Percentiles rank a stretch among this genome's conserved stretches.
Conservation (phyloP, 2,797 vertebrate species). For the Margarornis squamiger region DNA sequence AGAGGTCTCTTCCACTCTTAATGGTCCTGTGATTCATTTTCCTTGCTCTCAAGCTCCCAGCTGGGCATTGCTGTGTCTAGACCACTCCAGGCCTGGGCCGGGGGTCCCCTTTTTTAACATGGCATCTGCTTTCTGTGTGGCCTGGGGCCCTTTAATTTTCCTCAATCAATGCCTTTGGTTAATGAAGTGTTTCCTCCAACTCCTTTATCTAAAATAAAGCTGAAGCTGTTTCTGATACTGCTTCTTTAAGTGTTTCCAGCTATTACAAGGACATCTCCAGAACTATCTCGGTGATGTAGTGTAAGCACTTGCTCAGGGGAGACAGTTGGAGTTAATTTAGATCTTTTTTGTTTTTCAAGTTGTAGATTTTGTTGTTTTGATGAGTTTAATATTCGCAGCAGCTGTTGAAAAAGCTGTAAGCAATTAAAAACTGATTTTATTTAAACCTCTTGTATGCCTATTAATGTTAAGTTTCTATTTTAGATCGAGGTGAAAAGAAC, state of each 20-base stretch:
- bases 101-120: background rate
- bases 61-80: rapidly evolving
- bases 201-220: background rate
- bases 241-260: background rate
- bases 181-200: background rate
- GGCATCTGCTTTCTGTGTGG: background rate
- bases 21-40: background rate
- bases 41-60: rapidly evolving
- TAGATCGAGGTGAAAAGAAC: background rate
- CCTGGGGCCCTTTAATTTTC: background rate
- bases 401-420: background rate
- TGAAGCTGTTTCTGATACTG: background rate
- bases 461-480: background rate
- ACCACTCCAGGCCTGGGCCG: background rate
- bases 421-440: slow-evolving; percentile 6
- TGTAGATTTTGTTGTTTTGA: slow-evolving; percentile 4
- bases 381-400: background rate
- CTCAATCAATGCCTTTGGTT: background rate
- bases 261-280: background rate
- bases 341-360: background rate
- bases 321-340: background rate
- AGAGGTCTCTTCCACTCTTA: background rate
- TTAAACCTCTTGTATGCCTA: background rate
- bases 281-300: background rate
- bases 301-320: background rate